Evolutionary conservation across 2,113 vertebrate species (phyloP).

Genomic region (Lampris incognitus): DNA sequence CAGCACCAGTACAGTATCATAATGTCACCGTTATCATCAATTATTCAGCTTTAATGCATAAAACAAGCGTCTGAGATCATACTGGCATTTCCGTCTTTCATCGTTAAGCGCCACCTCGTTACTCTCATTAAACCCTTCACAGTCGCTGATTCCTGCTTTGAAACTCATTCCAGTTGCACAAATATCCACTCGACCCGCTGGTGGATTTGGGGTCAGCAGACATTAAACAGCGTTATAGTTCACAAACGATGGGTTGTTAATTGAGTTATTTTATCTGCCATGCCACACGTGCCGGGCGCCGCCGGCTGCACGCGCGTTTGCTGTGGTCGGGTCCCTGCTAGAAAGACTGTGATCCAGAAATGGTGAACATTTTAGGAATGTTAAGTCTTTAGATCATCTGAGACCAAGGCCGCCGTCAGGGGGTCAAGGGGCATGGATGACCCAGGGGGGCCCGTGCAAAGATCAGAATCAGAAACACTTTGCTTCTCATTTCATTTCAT

Average conservation of each 20-base stretch:
- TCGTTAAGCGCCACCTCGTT: conserved; percentile 43
- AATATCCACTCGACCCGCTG: conserved; percentile 64
- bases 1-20: too few species aligned
- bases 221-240: conserved; percentile 43
- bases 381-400: too few species aligned
- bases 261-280: conserved; percentile 58
- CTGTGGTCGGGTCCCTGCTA: too few species aligned
- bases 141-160: conserved; percentile 50
- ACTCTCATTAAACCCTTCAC: conserved; percentile 62
- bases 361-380: too few species aligned
- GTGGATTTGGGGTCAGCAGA: conserved; percentile 41
- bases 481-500: too few species aligned
- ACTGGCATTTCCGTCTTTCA: conserved; percentile 26
- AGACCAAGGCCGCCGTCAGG: too few species aligned
- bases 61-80: conserved; percentile 37
- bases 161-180: conserved; percentile 55
- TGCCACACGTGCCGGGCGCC: conserved; percentile 15
- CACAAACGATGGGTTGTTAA: conserved; percentile 38
- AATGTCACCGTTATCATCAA: background rate
- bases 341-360: too few species aligned
- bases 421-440: too few species aligned
- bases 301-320: too few species aligned
- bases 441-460: too few species aligned
- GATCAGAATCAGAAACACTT: too few species aligned
- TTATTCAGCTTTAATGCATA: conserved; percentile 14